Evolutionary conservation across 2,113 vertebrate genomes (phyloP), one percentile per base, ranked within the genome.

Genomic region (Elachura formosa): DNA sequence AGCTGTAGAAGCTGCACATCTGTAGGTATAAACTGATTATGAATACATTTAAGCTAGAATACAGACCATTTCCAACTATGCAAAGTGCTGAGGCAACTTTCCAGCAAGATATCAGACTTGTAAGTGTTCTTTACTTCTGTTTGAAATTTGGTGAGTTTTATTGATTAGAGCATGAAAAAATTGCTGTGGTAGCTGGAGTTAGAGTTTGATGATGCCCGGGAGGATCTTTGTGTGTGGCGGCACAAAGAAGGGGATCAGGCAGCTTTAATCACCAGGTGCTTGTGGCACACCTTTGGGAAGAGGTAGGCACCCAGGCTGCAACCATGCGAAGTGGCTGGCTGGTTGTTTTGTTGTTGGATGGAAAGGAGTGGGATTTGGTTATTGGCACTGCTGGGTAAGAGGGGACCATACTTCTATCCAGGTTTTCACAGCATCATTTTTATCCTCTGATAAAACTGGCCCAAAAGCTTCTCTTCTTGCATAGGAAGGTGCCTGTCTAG

Each of bases 291-390:
- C 43, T 71, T 62, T 59, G 48, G 52, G 45, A 72, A 82, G 29
- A 58, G 51, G 23, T 18, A 28, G 0, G 8, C 26, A 72, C 5
- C 16, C 0, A 0, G 33, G 33, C 66, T 92, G 31, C 36, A 54
- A n/a, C 29, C 0, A 0, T 2, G 5, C 29, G 26, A 46, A 80
- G n/a, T 9, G 16, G 22, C 49, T 9, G 16, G 22, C 49, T 48
- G 20, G 0, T 51, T 59, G 4, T 51, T 67, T 48, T 40, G 18
- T 52, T 54, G 4, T 2, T 79, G n/a, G 10, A 22, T 5, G 5
- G 34, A 52, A 62, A 49, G 18, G 25, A 21, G 14, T 40, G 4
- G 12, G 43, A 62, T 23, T 28, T 49, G 34, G 25, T 45, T 79
- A 26, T 45, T 64, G 62, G n/a, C 24, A 15, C 10, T 58, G 31